Evolutionary conservation across 2,797 vertebrate species (phyloP).

Genomic region (Lepus townsendii): DNA sequence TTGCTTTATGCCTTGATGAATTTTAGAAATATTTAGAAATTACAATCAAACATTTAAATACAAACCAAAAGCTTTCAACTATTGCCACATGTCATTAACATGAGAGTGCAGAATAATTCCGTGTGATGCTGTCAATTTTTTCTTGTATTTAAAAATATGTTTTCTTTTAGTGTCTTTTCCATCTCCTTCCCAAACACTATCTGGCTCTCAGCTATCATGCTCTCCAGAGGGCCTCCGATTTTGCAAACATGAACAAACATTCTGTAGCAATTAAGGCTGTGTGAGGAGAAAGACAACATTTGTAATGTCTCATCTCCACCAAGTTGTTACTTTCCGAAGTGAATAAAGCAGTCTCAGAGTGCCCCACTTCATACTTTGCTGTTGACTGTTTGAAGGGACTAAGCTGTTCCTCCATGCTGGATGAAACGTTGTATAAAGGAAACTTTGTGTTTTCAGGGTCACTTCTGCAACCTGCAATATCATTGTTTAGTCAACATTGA

Average conservation of each 20-base stretch:
- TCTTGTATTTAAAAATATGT: conserved; percentile 31
- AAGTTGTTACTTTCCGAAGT: not conserved
- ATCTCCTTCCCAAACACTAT: conserved; percentile 69
- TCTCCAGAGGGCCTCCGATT: conserved; percentile 41
- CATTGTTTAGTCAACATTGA: conserved; percentile 34
- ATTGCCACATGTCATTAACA: not conserved
- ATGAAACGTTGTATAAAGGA: conserved; percentile 44
- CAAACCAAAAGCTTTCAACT: not conserved
- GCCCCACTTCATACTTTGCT: conserved; percentile 20
- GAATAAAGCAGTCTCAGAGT: not conserved
- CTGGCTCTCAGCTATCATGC: conserved; percentile 53
- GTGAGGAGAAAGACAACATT: conserved; percentile 17
- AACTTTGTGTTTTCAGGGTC: conserved; percentile 35
- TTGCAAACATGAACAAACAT: conserved; percentile 54
- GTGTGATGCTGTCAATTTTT: not conserved
- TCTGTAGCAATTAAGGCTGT: not conserved
- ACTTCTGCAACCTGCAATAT: conserved; percentile 56
- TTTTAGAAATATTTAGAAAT: conserved; percentile 28
- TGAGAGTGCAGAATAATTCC: not conserved
- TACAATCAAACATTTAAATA: not conserved
- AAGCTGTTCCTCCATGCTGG: conserved; percentile 45
- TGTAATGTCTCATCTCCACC: conserved; percentile 30
- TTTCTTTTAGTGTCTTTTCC: conserved; percentile 61
- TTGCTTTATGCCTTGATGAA: not conserved
- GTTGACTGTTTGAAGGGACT: conserved; percentile 17